These are phyloP conservation scores for Sebastes fasciatus DNA, from an alignment of 2,113 vertebrate genomes.

Conservation along the genomic window DNA sequence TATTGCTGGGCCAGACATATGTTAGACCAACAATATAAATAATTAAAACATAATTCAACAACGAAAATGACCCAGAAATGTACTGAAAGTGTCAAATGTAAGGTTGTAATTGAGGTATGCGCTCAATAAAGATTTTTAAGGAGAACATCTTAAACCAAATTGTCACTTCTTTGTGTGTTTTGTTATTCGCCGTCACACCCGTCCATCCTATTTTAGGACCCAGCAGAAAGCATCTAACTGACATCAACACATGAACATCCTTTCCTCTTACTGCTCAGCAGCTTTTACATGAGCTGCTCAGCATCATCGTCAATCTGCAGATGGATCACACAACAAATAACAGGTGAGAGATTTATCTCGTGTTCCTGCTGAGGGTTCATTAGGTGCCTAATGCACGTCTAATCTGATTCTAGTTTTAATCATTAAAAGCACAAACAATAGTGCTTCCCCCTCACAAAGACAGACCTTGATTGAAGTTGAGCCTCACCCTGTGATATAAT, in stretches of 20 bases:
- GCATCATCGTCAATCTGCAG: constrained; percentile 32
- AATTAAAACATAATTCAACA: not conserved
- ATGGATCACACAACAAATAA: constrained; percentile 12
- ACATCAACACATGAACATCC: not conserved
- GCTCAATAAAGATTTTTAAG: not conserved
- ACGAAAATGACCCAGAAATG: not conserved
- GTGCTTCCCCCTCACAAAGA: constrained; percentile 20
- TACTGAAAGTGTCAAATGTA: not conserved
- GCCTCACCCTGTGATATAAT: constrained; percentile 41
- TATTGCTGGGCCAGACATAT: too few relatives aligned
- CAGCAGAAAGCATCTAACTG: not conserved
- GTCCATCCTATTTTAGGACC: not conserved
- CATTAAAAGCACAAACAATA: constrained; percentile 65
- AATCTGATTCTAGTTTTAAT: constrained; percentile 66
- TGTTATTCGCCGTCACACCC: not conserved
- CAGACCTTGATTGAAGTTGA: constrained; percentile 27
- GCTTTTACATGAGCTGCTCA: constrained; percentile 34
- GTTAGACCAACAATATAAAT: not conserved
- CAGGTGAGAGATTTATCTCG: constrained; percentile 45
- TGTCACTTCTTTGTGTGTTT: not conserved
- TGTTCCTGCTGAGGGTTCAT: constrained; percentile 48
- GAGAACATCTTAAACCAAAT: not conserved
- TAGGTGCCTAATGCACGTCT: constrained; percentile 64
- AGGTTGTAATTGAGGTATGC: too few relatives aligned
- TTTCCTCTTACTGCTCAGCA: constrained; percentile 1